A percentile compares a stretch with the other conserved stretches of the same genome.
These are phyloP conservation scores for Drosophila trapezifrons DNA, from an alignment of 1,140 invertebrate species.

Conservation along the genomic window DNA sequence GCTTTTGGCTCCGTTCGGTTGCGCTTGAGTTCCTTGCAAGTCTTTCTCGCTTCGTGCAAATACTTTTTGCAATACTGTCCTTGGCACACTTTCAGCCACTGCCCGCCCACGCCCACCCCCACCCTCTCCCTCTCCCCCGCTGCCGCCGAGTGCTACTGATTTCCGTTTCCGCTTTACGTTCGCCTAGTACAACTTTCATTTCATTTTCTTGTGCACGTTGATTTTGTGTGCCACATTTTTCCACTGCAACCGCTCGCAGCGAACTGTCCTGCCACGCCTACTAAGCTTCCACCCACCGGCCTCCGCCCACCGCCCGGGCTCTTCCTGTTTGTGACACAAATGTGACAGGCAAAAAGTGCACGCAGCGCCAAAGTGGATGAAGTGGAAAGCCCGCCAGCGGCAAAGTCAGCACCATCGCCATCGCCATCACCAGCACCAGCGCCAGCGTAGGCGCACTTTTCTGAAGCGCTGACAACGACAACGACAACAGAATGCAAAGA, in stretches of 20 bases:
- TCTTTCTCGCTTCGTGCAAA: constrained; percentile 63
- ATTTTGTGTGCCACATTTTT: constrained; percentile 75
- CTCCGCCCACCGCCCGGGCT: constrained; percentile 41
- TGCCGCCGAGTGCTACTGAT: constrained; percentile 66
- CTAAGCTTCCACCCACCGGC: constrained; percentile 18
- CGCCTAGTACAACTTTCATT: constrained; percentile 81
- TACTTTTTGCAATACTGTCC: constrained; percentile 72
- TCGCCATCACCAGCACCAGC: constrained; percentile 10
- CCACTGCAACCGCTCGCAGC: constrained; percentile 39
- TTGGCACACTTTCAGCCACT: constrained; percentile 71
- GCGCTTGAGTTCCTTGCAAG: constrained; percentile 62
- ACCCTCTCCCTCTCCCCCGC: not conserved
- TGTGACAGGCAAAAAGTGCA: constrained; percentile 83
- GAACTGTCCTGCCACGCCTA: constrained; percentile 31
- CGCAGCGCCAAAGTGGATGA: constrained; percentile 74
- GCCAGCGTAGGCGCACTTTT: constrained; percentile 31
- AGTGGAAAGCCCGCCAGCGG: constrained; percentile 65
- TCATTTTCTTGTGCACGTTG: constrained; percentile 78
- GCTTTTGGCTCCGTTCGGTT: constrained; percentile 68
- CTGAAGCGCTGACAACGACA: constrained; percentile 69
- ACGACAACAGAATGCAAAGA: constrained; percentile 78
- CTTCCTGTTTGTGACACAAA: constrained; percentile 83
- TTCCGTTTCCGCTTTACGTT: constrained; percentile 82
- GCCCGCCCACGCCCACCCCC: not conserved
- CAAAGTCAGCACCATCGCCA: constrained; percentile 37